Percentiles rank a stretch among this genome's conserved stretches.
Evolutionary conservation across 2,113 vertebrate genomes (phyloP).

Genomic region (Scartelaos histophorus): DNA sequence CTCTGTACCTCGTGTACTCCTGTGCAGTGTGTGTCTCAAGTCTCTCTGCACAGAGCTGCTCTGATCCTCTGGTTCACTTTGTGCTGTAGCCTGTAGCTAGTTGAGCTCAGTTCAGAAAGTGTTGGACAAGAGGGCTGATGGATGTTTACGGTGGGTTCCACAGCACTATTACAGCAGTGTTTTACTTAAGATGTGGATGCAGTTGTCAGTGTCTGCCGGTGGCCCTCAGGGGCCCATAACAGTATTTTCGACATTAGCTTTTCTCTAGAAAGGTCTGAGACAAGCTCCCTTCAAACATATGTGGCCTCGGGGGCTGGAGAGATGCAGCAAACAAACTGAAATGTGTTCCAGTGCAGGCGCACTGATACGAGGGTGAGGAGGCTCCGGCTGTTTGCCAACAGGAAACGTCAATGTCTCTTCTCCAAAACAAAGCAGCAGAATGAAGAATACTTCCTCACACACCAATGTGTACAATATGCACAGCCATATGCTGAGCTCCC

Average conservation of each 20-base stretch:
- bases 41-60: constrained; percentile 11
- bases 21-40: constrained; percentile 20
- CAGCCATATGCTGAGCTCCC: constrained; percentile 56
- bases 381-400: constrained; percentile 27
- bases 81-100: constrained; percentile 36
- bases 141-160: constrained; percentile 55
- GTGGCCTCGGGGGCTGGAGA: constrained; percentile 24
- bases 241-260: constrained; percentile 45
- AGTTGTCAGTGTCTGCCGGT: constrained; percentile 45
- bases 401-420: constrained; percentile 42
- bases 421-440: constrained; percentile 13
- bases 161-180: constrained; percentile 52
- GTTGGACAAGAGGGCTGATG: constrained; percentile 60
- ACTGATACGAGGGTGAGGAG: constrained; percentile 12
- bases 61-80: constrained; percentile 61
- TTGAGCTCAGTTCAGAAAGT: constrained; percentile 45
- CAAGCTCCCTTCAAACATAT: constrained; percentile 35
- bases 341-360: constrained; percentile 18
- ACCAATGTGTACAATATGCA: constrained; percentile 50
- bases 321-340: constrained; percentile 48
- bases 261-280: constrained; percentile 46
- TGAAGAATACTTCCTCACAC: constrained; percentile 20
- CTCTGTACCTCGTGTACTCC: constrained; percentile 10
- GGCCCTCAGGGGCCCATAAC: constrained; percentile 18
- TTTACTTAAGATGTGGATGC: constrained; percentile 54